Conservation (phyloP, 2,888 invertebrate genomes). For the Augiades crinisus region DNA sequence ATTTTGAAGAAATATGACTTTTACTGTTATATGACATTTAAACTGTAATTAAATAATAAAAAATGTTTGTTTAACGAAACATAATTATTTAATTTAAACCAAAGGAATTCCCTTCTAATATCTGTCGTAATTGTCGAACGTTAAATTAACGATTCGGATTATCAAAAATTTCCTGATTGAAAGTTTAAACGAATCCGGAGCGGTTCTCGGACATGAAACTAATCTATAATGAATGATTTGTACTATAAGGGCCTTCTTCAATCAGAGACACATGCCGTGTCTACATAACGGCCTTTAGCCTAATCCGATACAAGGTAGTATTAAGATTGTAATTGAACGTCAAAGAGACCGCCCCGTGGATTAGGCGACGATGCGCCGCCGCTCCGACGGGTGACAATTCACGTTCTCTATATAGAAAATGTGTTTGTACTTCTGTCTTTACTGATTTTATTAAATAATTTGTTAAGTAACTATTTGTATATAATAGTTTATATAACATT, state of each 20-base stretch:
- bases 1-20: too few species aligned
- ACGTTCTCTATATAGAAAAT: conserved; percentile 10
- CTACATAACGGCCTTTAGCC: conserved; percentile 69
- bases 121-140: too few species aligned
- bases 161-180: conserved; percentile 15
- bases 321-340: conserved; percentile 71
- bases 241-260: conserved; percentile 32
- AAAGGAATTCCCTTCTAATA: too few species aligned
- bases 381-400: conserved; percentile 57
- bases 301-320: conserved; percentile 60
- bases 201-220: conserved; percentile 14
- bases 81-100: too few species aligned
- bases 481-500: too few species aligned
- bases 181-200: conserved; percentile 17
- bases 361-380: conserved; percentile 40
- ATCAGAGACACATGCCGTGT: conserved; percentile 53
- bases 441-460: conserved; percentile 38
- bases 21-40: too few species aligned
- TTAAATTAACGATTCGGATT: conserved; percentile 8
- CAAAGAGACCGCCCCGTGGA: conserved; percentile 57
- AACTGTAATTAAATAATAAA: too few species aligned
- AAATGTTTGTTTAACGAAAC: too few species aligned
- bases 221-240: conserved; percentile 26
- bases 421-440: conserved; percentile 4
- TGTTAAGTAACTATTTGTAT: conserved; percentile 4